Evolutionary conservation across 2,888 invertebrate species (phyloP).

Genomic region (Acanthosoma haemorrhoidale): DNA sequence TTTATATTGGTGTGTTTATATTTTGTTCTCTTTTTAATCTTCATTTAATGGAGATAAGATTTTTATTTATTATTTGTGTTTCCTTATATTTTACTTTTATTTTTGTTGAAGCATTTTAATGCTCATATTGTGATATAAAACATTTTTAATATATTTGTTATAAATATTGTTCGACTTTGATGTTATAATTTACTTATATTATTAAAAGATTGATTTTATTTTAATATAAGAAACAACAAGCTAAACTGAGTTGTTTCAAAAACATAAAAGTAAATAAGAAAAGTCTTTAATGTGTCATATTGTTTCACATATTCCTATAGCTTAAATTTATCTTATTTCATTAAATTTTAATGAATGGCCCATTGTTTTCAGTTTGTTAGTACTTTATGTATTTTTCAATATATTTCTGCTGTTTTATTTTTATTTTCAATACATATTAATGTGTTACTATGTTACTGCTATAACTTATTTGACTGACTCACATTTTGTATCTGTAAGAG

Average conservation of each 20-base stretch:
- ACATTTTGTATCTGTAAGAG: no score
- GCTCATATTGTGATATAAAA: constrained; percentile 8
- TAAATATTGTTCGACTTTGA: constrained; percentile 7
- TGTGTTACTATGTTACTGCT: no score
- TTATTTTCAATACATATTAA: no score
- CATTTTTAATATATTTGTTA: constrained; percentile 9
- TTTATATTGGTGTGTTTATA: not conserved
- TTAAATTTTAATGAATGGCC: not conserved
- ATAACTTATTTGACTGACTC: no score
- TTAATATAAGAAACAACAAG: not conserved
- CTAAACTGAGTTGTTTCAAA: not conserved
- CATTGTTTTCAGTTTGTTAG: not conserved
- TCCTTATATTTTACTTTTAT: constrained; percentile 1
- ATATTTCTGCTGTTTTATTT: not conserved
- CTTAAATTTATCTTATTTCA: not conserved
- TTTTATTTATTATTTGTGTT: constrained; percentile 8
- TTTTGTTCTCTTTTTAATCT: not conserved
- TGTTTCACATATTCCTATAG: constrained; percentile 8
- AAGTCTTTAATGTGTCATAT: not conserved
- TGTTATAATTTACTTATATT: constrained; percentile 8
- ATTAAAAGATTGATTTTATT: constrained; percentile 5
- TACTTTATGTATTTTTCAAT: not conserved
- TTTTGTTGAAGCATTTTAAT: constrained; percentile 14
- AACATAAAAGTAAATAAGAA: not conserved
- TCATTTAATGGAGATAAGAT: not conserved